Base-by-base conservation (phyloP, 2,797 vertebrate species). In the Spheniscus humboldti region DNA sequence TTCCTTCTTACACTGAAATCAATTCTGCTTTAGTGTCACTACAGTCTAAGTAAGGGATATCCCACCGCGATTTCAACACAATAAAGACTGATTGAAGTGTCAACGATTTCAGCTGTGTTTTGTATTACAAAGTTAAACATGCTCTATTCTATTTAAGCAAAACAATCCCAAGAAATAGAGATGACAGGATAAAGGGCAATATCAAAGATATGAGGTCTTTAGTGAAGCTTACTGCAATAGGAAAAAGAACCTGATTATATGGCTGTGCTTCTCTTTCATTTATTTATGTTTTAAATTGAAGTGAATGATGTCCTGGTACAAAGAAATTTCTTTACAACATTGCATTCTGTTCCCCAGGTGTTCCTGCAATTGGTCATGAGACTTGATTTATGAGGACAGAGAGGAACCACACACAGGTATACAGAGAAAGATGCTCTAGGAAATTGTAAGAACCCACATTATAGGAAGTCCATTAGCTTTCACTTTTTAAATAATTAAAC, bases 1-100 rank as follows among this genome's bases (percentile, higher is more conserved):
- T 96, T 97, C 81, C 62, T 76, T 93, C 90, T 96, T 73, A 88
- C 31, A 88, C 35, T 68, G 87, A 97, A 98, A 97, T 97, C 81
- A 96, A 35, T 97, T 96, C 75, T 93, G 78, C 72, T 97, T 97
- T 96, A 96, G 71, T 96, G 93, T 97, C 78, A 86, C 72, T 95
- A 71, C 35, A 91, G 94, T 93, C 89, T 94, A 89, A 93, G 77
- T 66, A 92, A 97, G 86, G 92, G 90, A 94, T 96, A 94, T 53
- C 96, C 88, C 95, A 93, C 96, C 13, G 55, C 2, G 75, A 94
- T 94, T 97, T 96, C 88, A 88, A 71, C 73, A 97, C 96, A 97
- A 97, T 97, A 95, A 97, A 96, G 73, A 35, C 91, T 98, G 95
- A 98, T 97, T 97, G 96, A 97, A 97, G 93, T 94, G 96, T 97